These are phyloP conservation scores for Amblyopsis hoosieri DNA, from an alignment of 2,797 vertebrate species.

Conservation along the genomic window DNA sequence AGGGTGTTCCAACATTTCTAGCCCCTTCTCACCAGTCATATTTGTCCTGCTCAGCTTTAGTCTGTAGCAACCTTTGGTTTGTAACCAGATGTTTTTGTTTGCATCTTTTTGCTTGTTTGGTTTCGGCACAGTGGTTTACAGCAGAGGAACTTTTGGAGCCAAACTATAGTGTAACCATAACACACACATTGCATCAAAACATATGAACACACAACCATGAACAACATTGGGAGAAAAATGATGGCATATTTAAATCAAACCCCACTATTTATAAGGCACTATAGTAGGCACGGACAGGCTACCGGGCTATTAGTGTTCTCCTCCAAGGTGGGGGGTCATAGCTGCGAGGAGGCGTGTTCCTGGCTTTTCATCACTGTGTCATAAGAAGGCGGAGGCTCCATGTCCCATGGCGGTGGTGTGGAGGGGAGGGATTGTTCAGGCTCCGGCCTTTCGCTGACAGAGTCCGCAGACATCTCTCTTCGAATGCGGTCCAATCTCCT, in stretches of 20 bases:
- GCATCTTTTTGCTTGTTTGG: constrained; percentile 4
- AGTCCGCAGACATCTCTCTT: constrained; percentile 75
- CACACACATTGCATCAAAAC: too few relatives aligned
- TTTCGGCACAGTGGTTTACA: too few relatives aligned
- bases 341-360: constrained; percentile 56
- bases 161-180: not conserved
- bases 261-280: constrained; percentile 30
- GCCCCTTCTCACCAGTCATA: constrained; percentile 14
- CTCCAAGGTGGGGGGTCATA: constrained; percentile 24
- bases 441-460: constrained; percentile 44
- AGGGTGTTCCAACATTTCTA: constrained; percentile 14
- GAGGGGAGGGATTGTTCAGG: constrained; percentile 60
- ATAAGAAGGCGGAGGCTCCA: constrained; percentile 77
- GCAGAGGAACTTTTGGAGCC: too few relatives aligned
- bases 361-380: constrained; percentile 83
- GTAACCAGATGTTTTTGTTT: constrained; percentile 15
- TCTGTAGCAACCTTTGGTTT: constrained; percentile 10
- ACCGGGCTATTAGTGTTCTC: not conserved
- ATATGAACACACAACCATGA: too few relatives aligned
- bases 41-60: constrained; percentile 11
- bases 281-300: constrained; percentile 32
- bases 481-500: constrained; percentile 81
- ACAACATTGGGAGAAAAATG: too few relatives aligned
- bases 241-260: too few relatives aligned
- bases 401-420: constrained; percentile 76